Evolutionary conservation across 2,113 vertebrate genomes (phyloP).

Genomic region (Thymallus thymallus): DNA sequence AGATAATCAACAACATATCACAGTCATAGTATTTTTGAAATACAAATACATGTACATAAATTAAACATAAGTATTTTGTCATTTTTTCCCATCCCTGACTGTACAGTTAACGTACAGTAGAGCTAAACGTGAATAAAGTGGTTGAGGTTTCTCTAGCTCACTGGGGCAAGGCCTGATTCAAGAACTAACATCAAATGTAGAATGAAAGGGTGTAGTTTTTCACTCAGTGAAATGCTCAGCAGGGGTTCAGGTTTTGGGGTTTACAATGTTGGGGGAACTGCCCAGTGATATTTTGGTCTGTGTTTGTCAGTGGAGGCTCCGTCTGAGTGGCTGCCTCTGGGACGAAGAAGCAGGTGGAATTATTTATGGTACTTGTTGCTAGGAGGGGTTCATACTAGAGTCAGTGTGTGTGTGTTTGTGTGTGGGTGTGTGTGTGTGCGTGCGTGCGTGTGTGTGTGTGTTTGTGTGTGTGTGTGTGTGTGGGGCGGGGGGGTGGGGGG

Average conservation of each 20-base stretch:
- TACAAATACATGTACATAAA: too few species aligned
- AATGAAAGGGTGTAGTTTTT: slow-evolving; percentile 30
- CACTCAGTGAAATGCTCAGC: slow-evolving; percentile 10
- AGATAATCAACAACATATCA: too few species aligned
- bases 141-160: slow-evolving; percentile 37
- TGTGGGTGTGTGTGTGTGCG: slow-evolving; percentile 7
- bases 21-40: too few species aligned
- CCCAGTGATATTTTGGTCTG: slow-evolving; percentile 46
- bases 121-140: slow-evolving; percentile 17
- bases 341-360: slow-evolving; percentile 44
- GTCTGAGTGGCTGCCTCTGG: not conserved
- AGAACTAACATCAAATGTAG: not conserved
- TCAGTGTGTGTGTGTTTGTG: not conserved
- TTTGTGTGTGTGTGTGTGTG: too few species aligned
- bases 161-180: slow-evolving; percentile 18
- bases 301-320: slow-evolving; percentile 20
- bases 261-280: slow-evolving; percentile 6
- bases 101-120: too few species aligned
- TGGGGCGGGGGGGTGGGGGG: too few species aligned
- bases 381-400: slow-evolving; percentile 8
- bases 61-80: too few species aligned
- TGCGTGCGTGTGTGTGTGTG: too few species aligned
- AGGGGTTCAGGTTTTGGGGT: slow-evolving; percentile 24
- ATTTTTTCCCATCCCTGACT: too few species aligned
- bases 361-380: slow-evolving; percentile 54